Conservation (phyloP, 2,113 vertebrate species). For the Nothoprocta pentlandii region DNA sequence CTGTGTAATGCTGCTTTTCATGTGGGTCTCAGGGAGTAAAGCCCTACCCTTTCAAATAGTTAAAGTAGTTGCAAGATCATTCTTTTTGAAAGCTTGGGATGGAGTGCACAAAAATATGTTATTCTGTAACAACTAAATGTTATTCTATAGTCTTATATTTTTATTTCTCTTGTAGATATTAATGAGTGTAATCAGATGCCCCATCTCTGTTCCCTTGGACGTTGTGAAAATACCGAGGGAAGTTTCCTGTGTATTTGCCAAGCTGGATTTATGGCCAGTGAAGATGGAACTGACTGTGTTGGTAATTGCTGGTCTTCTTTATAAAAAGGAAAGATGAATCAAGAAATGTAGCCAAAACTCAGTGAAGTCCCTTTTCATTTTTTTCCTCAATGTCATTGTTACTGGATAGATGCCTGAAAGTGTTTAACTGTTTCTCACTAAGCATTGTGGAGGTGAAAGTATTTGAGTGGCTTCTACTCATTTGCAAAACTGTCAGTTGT, state of each 20-base stretch:
- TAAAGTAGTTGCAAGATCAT: neutral
- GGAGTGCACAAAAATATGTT: neutral
- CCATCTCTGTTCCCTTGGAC: conserved; percentile 86
- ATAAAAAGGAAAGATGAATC: neutral
- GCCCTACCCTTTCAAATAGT: neutral
- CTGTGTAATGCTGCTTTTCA: neutral
- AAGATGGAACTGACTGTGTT: conserved; percentile 84
- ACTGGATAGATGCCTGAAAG: neutral
- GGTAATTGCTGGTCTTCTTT: conserved; percentile 77
- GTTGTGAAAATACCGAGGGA: conserved; percentile 90
- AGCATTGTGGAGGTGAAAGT: neutral
- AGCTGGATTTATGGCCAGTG: conserved; percentile 84
- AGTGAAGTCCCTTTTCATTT: neutral
- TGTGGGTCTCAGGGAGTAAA: neutral
- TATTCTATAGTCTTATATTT: neutral
- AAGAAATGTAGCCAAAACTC: neutral
- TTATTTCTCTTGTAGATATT: conserved; percentile 81
- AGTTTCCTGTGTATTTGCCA: conserved; percentile 90
- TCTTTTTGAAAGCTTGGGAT: neutral
- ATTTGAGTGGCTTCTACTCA: neutral
- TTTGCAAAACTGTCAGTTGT: neutral
- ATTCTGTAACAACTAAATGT: neutral
- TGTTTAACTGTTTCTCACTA: neutral
- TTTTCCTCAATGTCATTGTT: neutral
- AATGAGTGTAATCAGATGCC: conserved; percentile 85